Percentiles rank a stretch among this genome's conserved stretches.
These are phyloP conservation scores for Brachionus koreanus DNA, from an alignment of 1,140 invertebrate species.

Conservation along the genomic window DNA sequence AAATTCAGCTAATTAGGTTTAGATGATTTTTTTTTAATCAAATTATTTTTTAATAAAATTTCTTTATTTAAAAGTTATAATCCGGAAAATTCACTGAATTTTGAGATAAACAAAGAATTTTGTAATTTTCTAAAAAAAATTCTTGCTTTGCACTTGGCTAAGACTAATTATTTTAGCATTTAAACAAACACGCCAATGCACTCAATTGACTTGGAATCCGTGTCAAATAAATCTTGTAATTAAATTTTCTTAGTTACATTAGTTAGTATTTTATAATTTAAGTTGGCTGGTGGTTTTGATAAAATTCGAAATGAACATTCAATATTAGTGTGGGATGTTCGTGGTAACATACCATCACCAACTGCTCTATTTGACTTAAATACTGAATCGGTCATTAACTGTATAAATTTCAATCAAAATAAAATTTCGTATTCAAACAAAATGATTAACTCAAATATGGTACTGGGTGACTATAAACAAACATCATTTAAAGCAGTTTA, in stretches of 20 bases:
- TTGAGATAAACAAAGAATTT: conserved; percentile 29
- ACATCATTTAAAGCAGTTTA: background rate
- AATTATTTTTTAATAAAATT: no score
- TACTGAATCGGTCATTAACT: conserved; percentile 8
- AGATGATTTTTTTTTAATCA: background rate
- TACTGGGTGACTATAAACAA: background rate
- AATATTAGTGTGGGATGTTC: conserved; percentile 59
- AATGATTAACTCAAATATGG: background rate
- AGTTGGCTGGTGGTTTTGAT: conserved; percentile 76
- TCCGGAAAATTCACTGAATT: background rate
- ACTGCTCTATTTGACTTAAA: background rate
- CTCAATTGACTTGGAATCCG: conserved; percentile 82
- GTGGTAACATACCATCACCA: conserved; percentile 10
- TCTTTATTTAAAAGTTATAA: background rate
- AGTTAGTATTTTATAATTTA: conserved; percentile 44
- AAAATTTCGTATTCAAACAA: background rate
- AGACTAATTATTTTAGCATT: conserved; percentile 62
- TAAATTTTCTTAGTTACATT: conserved; percentile 11
- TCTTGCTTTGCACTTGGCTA: background rate
- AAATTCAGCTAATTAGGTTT: conserved; percentile 34
- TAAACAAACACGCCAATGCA: conserved; percentile 75
- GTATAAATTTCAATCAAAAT: background rate
- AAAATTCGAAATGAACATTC: conserved; percentile 68
- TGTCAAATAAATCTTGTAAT: conserved; percentile 69
- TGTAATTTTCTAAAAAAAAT: background rate